phyloP scores from a whole-genome alignment of 2,888 invertebrate species.

The Latrodectus elegans region DNA sequence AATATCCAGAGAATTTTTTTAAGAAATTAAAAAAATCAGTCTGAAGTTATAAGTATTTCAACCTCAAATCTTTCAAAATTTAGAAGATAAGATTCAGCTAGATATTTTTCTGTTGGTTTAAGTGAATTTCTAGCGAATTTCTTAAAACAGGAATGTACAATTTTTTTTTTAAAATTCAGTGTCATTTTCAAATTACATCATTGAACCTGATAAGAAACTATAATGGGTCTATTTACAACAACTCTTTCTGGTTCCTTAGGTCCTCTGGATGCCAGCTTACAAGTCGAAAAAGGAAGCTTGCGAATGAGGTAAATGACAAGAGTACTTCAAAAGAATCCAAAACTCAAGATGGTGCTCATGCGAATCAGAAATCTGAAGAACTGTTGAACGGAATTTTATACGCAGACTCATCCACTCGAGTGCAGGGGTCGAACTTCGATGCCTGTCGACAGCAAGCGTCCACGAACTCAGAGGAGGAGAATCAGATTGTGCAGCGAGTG shows the following conservation, averaged over 20 bases:
- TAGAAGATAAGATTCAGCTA: no score
- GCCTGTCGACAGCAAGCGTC: slow-evolving; percentile 9
- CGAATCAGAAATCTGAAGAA: neutral
- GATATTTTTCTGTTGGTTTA: no score
- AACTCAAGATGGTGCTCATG: slow-evolving; percentile 1
- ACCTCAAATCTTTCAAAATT: no score
- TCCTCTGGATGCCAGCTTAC: slow-evolving; percentile 64
- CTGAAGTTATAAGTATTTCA: no score
- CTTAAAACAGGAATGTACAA: no score
- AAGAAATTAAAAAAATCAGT: no score
- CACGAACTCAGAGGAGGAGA: slow-evolving; percentile 21
- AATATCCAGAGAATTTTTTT: no score
- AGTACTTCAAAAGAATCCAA: slow-evolving; percentile 33
- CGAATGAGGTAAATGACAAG: slow-evolving; percentile 22
- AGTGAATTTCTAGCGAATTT: no score
- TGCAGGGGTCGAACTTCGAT: neutral
- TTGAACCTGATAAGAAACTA: no score
- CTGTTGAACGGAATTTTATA: neutral
- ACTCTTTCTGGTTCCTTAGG: slow-evolving; percentile 9
- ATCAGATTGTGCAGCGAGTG: slow-evolving; percentile 52
- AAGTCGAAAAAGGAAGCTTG: slow-evolving; percentile 58
- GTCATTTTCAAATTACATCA: no score
- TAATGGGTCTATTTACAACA: no score
- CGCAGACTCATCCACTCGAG: slow-evolving; percentile 3
- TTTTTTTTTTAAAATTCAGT: no score